Base-by-base conservation (phyloP, 2,113 vertebrate species). In the Lasiurus cinereus region DNA sequence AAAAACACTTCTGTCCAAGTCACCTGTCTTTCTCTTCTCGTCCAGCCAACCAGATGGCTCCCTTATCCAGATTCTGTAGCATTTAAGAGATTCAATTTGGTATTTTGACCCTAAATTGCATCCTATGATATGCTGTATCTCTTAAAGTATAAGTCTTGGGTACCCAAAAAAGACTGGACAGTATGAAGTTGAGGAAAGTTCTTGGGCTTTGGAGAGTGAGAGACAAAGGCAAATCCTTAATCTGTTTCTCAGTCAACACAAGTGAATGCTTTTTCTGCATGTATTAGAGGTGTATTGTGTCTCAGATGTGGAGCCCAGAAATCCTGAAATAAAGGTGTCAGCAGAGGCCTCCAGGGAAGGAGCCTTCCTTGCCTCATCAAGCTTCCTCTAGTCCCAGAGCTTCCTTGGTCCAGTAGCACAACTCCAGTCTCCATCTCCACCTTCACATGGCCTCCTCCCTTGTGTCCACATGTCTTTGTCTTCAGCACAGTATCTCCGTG, bases 1-100 rank as follows among this genome's bases (percentile, higher is more conserved):
- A 91, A 43, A 93, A 91, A 66, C 56, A 80, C 16, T 88, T 62
- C 27, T 21, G 24, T 88, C 83, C 22, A 73, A 66, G 8, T 69
- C 56, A 10, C 33, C 6, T 31, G 29, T 21, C 33, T 90, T 93
- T 67, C 22, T 39, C 0, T 1, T 39, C 39, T 64, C 12, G 15
- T 91, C 46, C 39, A 43, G 14, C 11, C 33, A 74, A 50, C 19
- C 9, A 84, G 27, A 33, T 16, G 1, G 6, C 52, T 93, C 66
- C 33, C 9, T 84, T 87, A 54, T 69, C 70, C 46, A 46, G 39
- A 78, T 56, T 59, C 46, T 52, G 43, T 7, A n/a, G 64, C 46
- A 91, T 64, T 79, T 33, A 76, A 64, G 69, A 59, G 15, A 8
- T 72, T 78, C 66, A n/a, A 52, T 67, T 83, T n/a, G 24, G 15